Evolutionary conservation across 2,888 invertebrate species (phyloP).

Genomic region (Shargacucullia verbasci): DNA sequence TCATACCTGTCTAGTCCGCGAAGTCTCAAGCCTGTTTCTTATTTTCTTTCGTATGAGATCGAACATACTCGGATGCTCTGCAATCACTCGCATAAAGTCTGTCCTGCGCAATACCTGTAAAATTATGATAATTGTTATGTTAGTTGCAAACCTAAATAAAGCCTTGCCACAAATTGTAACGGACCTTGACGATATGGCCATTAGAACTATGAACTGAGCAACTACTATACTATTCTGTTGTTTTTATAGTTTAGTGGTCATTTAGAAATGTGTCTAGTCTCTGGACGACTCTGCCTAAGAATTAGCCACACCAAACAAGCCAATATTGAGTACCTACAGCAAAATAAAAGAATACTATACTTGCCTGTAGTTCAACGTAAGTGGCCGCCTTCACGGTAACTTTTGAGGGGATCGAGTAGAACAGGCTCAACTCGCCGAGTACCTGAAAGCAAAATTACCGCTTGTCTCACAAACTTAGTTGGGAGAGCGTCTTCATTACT

Average conservation of each 20-base stretch:
- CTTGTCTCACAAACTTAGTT: slow-evolving; percentile 20
- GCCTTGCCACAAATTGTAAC: too few species aligned
- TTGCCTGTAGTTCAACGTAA: slow-evolving; percentile 84
- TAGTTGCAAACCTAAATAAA: background rate
- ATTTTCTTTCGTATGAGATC: slow-evolving; percentile 70
- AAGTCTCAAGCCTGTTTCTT: slow-evolving; percentile 62
- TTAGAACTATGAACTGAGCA: too few species aligned
- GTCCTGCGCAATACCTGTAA: slow-evolving; percentile 77
- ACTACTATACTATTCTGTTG: too few species aligned
- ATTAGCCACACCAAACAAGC: too few species aligned
- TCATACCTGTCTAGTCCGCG: slow-evolving; percentile 71
- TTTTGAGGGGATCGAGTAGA: slow-evolving; percentile 84
- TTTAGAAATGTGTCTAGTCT: too few species aligned
- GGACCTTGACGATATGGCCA: too few species aligned
- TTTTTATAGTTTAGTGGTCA: too few species aligned
- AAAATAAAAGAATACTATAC: slow-evolving; percentile 13
- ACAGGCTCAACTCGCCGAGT: slow-evolving; percentile 81
- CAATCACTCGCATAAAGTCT: slow-evolving; percentile 80
- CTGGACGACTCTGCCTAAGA: too few species aligned
- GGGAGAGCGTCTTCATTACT: slow-evolving; percentile 26
- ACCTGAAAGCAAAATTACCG: slow-evolving; percentile 68
- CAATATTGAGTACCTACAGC: too few species aligned
- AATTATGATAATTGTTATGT: background rate
- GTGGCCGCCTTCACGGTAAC: slow-evolving; percentile 85
- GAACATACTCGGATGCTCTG: slow-evolving; percentile 74